Percentiles rank a stretch among this genome's conserved stretches.
Conservation (phyloP, 1,140 invertebrate species). For the Subanguina moxae region DNA sequence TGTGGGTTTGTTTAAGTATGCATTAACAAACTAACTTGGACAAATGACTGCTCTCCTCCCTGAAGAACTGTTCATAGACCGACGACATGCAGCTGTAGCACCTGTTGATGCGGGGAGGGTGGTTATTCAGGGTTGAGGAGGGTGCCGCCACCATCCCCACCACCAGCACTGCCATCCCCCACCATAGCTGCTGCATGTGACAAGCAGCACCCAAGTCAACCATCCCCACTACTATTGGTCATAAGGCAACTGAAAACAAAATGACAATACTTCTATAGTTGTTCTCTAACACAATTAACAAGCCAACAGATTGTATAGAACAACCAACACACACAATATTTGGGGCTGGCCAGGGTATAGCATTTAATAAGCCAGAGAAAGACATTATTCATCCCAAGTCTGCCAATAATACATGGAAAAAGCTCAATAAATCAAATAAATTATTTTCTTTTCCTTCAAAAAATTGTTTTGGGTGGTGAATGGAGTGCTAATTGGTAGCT, state of each 20-base stretch:
- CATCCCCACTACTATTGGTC: no score
- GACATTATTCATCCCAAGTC: background rate
- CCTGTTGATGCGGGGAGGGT: constrained; percentile 27
- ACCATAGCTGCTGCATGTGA: no score
- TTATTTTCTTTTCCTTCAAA: background rate
- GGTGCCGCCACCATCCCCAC: background rate
- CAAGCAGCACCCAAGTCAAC: no score
- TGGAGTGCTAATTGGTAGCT: constrained; percentile 1
- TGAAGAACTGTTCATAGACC: constrained; percentile 41
- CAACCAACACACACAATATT: no score
- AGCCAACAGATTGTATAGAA: no score
- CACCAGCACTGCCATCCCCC: no score
- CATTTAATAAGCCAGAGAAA: background rate
- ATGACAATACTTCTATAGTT: no score
- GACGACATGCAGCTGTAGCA: constrained; percentile 45
- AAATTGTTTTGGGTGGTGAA: background rate
- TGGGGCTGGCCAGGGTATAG: no score
- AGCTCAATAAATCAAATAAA: background rate
- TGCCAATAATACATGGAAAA: background rate
- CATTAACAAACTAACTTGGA: constrained; percentile 29
- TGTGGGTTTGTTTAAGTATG: no score
- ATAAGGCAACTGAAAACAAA: no score
- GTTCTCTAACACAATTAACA: no score
- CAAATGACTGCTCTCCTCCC: constrained; percentile 25
- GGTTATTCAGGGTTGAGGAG: background rate